Percentiles rank a stretch among this genome's conserved stretches.
These are phyloP conservation scores for Cettia cetti DNA, from an alignment of 2,113 vertebrate genomes.

Conservation along the genomic window DNA sequence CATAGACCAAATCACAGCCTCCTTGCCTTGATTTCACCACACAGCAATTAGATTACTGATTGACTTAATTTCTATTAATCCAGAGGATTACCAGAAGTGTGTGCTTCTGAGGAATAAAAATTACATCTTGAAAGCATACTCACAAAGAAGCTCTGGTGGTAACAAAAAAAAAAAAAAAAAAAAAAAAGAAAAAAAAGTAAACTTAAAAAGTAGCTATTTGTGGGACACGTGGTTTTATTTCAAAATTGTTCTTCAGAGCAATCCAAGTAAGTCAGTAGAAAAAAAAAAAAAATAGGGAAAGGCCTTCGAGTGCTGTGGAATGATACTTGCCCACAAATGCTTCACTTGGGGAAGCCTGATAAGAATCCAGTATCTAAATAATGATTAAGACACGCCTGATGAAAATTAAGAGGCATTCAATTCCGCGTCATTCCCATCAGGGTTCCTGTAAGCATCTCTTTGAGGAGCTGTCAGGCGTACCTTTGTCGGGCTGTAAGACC, in stretches of 20 bases:
- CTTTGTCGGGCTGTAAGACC: not conserved
- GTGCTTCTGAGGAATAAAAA: not conserved
- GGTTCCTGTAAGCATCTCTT: not conserved
- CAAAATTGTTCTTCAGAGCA: not conserved
- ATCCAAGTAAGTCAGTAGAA: not conserved
- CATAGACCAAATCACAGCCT: not conserved
- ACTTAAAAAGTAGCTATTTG: not conserved
- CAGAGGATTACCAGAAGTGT: not conserved
- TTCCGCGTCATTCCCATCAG: not conserved
- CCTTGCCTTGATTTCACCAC: not conserved
- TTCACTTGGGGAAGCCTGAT: not conserved
- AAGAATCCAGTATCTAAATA: not conserved
- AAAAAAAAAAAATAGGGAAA: not conserved
- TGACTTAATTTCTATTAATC: constrained; percentile 29
- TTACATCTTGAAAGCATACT: not conserved
- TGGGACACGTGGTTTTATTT: not conserved
- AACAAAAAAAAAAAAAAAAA: not conserved
- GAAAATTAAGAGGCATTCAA: not conserved
- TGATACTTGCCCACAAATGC: not conserved
- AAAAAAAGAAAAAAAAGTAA: too few relatives aligned
- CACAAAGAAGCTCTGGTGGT: not conserved
- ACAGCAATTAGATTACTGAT: not conserved
- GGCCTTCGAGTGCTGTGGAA: not conserved
- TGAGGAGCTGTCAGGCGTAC: not conserved
- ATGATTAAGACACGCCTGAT: not conserved